phyloP scores from a whole-genome alignment of 2,888 invertebrate genomes.

The Alviniconcha strummeri region DNA sequence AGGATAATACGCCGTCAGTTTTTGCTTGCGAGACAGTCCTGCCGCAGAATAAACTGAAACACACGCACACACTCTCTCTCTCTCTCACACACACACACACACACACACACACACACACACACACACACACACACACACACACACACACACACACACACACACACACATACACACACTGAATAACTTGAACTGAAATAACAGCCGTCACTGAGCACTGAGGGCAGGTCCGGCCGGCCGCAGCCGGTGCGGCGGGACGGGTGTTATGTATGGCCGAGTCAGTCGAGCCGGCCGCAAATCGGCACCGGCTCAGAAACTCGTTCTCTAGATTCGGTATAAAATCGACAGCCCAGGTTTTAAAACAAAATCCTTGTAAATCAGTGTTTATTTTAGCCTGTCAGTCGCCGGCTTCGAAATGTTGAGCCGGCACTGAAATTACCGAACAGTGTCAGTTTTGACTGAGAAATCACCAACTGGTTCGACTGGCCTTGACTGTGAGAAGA shows the following conservation, averaged over 20 bases:
- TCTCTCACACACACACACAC: constrained; percentile 7
- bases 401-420: no score
- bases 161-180: neutral
- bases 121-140: constrained; percentile 5
- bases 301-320: neutral
- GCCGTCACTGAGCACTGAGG: neutral
- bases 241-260: neutral
- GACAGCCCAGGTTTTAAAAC: no score
- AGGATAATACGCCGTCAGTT: neutral
- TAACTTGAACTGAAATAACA: neutral
- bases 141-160: neutral
- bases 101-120: neutral
- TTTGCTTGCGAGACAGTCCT: neutral
- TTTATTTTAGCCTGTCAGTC: no score
- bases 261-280: neutral
- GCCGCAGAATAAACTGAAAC: neutral
- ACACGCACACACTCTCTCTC: neutral
- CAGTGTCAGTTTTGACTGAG: no score
- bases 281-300: neutral
- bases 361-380: no score
- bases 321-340: neutral
- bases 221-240: no score
- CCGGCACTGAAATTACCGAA: no score
- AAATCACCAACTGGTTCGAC: no score
- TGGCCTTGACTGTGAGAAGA: no score